Base-by-base conservation (phyloP, 2,888 invertebrate genomes). In the Ochlodes sylvanus region DNA sequence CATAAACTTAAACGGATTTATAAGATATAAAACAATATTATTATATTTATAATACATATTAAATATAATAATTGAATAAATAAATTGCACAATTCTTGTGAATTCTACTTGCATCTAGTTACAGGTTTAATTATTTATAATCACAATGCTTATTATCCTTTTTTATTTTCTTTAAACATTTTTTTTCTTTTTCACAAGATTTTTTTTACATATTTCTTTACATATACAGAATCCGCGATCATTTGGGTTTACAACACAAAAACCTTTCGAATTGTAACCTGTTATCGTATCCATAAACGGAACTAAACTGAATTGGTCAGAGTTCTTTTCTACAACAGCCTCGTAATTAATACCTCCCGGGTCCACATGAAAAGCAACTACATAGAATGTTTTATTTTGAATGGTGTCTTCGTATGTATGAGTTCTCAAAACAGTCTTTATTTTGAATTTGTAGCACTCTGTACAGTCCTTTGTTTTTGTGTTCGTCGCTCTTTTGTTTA, bases 331-430 rank as follows among this genome's bases (percentile, higher is more conserved):
- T 9, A 97, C 90, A 0, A 96, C 96, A 0, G 94, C 94, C 85
- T 97, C 96, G 75, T 95, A 97, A 41, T 94, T 85, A 0, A 94
- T 95, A 57, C 94, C 86, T 5, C 95, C 95, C 0, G 96, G 97
- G 1, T 84, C 79, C 10, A 96, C 95, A 69, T 94, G 88, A 70
- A 97, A 90, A 69, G 95, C 93, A 44, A 96, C 84, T 32, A 97
- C 93, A 77, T 95, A 94, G 76, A 94, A 82, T 5, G 77, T 82
- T 67, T 79, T 79, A 47, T 84, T 87, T 19, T 79, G 75, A 62
- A 75, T 68, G 12, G 80, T 81, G 75, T 83, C 86, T 73, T 83
- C 80, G 75, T 83, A 93, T 79, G 82, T 84, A 61, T 72, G 76
- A 87, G 90, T 69, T 80, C 86, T 38, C 93, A 93, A 77, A 60